Evolutionary conservation across 2,113 vertebrate genomes (phyloP).

Genomic region (Stegastes partitus): DNA sequence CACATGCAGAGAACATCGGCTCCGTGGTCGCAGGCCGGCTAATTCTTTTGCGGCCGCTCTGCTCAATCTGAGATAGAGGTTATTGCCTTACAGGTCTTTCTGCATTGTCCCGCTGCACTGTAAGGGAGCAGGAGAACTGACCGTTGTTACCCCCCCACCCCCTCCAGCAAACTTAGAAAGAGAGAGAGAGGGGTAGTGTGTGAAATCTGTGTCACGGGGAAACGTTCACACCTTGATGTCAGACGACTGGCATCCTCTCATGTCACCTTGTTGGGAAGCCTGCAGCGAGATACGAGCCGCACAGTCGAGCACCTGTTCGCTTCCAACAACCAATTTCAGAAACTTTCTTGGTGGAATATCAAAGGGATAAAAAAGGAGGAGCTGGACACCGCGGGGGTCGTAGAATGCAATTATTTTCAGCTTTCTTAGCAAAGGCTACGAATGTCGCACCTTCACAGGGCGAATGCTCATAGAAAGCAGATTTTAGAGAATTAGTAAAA

Average conservation of each 20-base stretch:
- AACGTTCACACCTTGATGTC: slow-evolving; percentile 16
- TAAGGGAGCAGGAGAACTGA: neutral
- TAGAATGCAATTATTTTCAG: neutral
- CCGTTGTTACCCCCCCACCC: no score
- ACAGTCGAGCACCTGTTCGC: neutral
- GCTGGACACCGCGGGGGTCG: neutral
- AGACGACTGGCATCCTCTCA: slow-evolving; percentile 6
- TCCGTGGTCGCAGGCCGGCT: neutral
- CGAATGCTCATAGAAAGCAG: neutral
- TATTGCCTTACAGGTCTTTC: slow-evolving; percentile 2
- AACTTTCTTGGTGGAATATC: neutral
- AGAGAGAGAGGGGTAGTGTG: neutral
- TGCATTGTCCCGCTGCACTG: neutral
- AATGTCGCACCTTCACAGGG: neutral
- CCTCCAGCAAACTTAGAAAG: neutral
- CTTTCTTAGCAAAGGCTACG: neutral
- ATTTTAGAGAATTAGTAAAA: neutral
- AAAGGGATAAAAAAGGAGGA: neutral
- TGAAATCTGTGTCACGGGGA: slow-evolving; percentile 22
- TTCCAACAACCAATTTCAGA: neutral
- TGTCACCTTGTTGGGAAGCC: neutral
- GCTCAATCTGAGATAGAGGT: neutral
- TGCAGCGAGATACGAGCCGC: neutral
- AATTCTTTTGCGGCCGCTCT: neutral
- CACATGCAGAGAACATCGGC: neutral